phyloP scores from a whole-genome alignment of 2,113 vertebrate species.

The Poicephalus meyeri region DNA sequence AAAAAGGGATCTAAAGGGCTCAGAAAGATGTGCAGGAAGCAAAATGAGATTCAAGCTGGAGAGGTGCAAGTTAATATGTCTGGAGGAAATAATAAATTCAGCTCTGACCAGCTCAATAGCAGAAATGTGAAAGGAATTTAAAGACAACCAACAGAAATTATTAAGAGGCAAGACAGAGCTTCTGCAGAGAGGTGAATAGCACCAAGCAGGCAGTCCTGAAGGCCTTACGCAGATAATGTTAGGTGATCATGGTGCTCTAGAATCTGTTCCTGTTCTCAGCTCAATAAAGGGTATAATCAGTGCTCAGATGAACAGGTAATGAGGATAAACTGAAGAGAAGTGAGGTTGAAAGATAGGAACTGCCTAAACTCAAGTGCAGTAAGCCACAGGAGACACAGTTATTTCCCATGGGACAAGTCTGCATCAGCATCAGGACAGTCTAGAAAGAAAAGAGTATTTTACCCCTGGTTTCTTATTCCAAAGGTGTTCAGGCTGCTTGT shows the following conservation, averaged over 20 bases:
- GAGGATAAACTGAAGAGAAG: neutral
- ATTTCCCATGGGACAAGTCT: neutral
- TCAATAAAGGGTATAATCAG: neutral
- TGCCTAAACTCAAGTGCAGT: neutral
- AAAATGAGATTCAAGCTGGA: slow-evolving; percentile 46
- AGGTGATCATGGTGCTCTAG: neutral
- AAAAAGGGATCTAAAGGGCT: slow-evolving; percentile 50
- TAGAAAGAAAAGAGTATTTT: neutral
- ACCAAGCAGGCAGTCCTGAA: neutral
- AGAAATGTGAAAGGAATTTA: slow-evolving; percentile 30
- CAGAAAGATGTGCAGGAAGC: neutral
- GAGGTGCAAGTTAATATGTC: slow-evolving; percentile 13
- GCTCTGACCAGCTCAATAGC: neutral
- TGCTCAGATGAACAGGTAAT: neutral
- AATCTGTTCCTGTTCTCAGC: neutral
- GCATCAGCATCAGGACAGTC: neutral
- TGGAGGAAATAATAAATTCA: slow-evolving; percentile 38
- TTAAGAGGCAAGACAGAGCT: neutral
- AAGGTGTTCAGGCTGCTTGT: neutral
- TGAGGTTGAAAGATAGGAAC: neutral
- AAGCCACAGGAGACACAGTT: rapidly evolving
- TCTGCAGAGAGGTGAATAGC: neutral
- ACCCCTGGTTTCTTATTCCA: neutral
- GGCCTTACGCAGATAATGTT: neutral
- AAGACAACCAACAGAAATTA: neutral